A percentile compares a stretch with the other conserved stretches of the same genome.
Conservation (phyloP, 1,140 invertebrate species). For the Daktulosphaira vitifoliae region DNA sequence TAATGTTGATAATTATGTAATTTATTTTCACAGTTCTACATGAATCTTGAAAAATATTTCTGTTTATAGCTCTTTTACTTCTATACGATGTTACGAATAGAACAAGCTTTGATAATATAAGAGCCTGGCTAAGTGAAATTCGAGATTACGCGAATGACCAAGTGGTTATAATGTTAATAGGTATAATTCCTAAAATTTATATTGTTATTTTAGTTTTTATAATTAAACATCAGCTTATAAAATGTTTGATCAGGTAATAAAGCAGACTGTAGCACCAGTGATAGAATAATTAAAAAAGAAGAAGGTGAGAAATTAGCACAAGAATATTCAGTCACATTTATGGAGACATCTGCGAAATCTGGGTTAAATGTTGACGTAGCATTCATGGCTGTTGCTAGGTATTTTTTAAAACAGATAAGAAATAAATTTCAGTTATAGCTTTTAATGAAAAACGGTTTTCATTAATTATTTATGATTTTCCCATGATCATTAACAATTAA, state of each 20-base stretch:
- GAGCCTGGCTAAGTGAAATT: conserved; percentile 81
- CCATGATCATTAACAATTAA: too few species aligned
- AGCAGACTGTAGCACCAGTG: conserved; percentile 59
- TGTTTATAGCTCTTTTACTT: conserved; percentile 65
- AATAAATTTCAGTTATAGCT: too few species aligned
- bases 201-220: background rate
- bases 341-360: conserved; percentile 80
- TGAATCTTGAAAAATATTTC: too few species aligned
- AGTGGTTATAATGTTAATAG: conserved; percentile 80
- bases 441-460: too few species aligned
- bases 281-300: conserved; percentile 65
- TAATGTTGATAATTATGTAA: too few species aligned
- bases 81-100: conserved; percentile 89
- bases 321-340: conserved; percentile 75
- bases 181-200: conserved; percentile 47
- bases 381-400: conserved; percentile 69
- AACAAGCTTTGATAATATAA: conserved; percentile 77
- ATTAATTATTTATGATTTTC: too few species aligned
- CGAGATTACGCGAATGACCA: conserved; percentile 75
- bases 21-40: too few species aligned
- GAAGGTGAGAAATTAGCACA: conserved; percentile 70
- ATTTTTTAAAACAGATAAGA: conserved; percentile 36
- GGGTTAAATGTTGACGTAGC: conserved; percentile 74
- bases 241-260: conserved; percentile 60
- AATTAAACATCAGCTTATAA: too few species aligned